phyloP scores from a whole-genome alignment of 2,113 vertebrate genomes.

The Excalfactoria chinensis region DNA sequence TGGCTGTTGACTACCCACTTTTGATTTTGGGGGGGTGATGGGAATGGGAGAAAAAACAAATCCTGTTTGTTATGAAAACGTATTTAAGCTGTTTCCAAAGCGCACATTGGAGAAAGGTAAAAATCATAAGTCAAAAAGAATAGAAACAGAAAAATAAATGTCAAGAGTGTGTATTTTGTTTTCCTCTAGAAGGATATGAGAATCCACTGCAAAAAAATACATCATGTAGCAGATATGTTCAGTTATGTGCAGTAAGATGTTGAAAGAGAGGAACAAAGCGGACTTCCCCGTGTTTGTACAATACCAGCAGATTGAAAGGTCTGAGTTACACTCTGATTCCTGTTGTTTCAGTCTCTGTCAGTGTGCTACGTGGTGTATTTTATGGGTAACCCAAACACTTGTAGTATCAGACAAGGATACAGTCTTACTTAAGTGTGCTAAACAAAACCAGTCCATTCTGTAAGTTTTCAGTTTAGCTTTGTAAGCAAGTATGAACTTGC shows the following conservation, averaged over 20 bases:
- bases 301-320: not conserved
- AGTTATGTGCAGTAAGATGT: not conserved
- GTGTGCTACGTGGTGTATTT: not conserved
- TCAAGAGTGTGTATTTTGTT: not conserved
- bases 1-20: constrained; percentile 13
- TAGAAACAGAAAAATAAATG: not conserved
- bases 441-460: not conserved
- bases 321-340: not conserved
- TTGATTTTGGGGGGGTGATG: not conserved
- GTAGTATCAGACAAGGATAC: not conserved
- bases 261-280: not conserved
- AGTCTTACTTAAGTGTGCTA: not conserved
- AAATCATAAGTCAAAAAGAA: not conserved
- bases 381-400: not conserved
- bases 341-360: not conserved
- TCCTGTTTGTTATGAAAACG: not conserved
- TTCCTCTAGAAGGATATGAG: not conserved
- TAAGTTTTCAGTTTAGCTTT: not conserved
- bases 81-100: not conserved
- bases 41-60: not conserved
- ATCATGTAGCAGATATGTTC: not conserved
- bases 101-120: not conserved
- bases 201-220: not conserved
- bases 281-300: not conserved
- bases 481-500: not conserved